Percentiles rank a stretch among this genome's conserved stretches.
phyloP scores from a whole-genome alignment of 2,797 vertebrate genomes.

The Schizothorax lantsangensis region DNA sequence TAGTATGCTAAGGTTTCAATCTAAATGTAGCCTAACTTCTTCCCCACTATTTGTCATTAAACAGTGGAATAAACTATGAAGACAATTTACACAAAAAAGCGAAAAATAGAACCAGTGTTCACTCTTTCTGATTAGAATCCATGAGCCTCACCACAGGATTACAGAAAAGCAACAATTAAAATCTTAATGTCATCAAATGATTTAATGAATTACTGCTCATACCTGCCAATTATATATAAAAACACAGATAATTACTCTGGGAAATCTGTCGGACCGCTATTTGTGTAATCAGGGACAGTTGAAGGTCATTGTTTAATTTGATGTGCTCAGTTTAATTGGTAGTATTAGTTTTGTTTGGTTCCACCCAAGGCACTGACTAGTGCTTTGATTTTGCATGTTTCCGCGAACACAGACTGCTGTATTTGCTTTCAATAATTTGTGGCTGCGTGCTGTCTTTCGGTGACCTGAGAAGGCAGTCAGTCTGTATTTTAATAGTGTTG shows the following conservation, averaged over 20 bases:
- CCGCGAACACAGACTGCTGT: not conserved
- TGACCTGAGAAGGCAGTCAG: constrained; percentile 4
- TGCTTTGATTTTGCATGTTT: constrained; percentile 19
- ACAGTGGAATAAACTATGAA: not conserved
- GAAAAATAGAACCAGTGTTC: not conserved
- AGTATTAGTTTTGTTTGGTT: constrained; percentile 52
- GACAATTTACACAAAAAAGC: not conserved
- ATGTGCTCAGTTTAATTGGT: constrained; percentile 49
- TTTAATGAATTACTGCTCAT: constrained; percentile 51
- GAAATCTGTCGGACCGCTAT: constrained; percentile 29
- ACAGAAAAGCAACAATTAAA: constrained; percentile 33
- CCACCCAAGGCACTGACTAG: not conserved
- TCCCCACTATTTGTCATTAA: not conserved
- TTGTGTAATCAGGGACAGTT: constrained; percentile 56
- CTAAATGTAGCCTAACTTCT: not conserved
- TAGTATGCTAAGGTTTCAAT: not conserved
- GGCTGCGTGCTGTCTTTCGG: not conserved
- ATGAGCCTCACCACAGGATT: constrained; percentile 12
- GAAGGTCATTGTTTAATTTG: constrained; percentile 59
- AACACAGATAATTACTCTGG: constrained; percentile 42
- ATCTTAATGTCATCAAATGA: constrained; percentile 39
- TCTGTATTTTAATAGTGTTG: not conserved
- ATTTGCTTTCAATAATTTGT: not conserved
- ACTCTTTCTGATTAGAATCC: not conserved
- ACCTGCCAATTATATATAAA: constrained; percentile 51